Base-by-base conservation (phyloP, 1,140 invertebrate species). In the Nasonia vitripennis region DNA sequence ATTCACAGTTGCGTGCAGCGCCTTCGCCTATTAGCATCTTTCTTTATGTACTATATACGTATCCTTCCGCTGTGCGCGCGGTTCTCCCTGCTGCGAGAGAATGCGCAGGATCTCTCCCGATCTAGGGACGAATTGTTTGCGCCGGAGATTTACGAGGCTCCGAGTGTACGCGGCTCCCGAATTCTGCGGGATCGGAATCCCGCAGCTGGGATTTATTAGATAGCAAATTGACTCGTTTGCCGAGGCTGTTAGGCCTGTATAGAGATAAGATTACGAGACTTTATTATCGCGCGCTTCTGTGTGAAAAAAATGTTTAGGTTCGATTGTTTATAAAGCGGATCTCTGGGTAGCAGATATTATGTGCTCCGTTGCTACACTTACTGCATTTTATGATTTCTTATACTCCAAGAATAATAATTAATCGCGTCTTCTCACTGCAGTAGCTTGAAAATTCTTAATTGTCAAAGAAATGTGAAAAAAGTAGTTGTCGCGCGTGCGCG, bases 51-150 rank as follows among this genome's bases (percentile, higher is more conserved):
- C 34, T 81, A 45, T 75, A 31, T 37, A 11, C 67, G 11, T 55
- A 7, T 37, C 2, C 7, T 74, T 51, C 7, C 1, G 34, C n/a
- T 23, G 51, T 0, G 34, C 2, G 34, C 2, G 34, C 34, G 34
- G 34, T 0, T 37, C 34, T 4, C 34, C 34, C 34, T 37, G 1
- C 27, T 27, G 27, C 27, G 27, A 27, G 34, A 37, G 34, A 37
- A 37, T 37, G 34, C 34, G 34, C 34, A 37, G 4, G 34, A 37
- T 37, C 34, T 27, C 55, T 83, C 45, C 34, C 12, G 48, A 83
- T 62, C 48, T 55, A 55, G 71, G 73, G 45, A 55, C 51, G 55
- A 83, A 77, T 77, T 78, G 74, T 71, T 71, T n/a, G 14, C 62
- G 31, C 2, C 11, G 68, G 9, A 71, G 68, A 71, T 71, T 71